Base-by-base conservation (phyloP, 2,797 vertebrate species). In the Huso huso region DNA sequence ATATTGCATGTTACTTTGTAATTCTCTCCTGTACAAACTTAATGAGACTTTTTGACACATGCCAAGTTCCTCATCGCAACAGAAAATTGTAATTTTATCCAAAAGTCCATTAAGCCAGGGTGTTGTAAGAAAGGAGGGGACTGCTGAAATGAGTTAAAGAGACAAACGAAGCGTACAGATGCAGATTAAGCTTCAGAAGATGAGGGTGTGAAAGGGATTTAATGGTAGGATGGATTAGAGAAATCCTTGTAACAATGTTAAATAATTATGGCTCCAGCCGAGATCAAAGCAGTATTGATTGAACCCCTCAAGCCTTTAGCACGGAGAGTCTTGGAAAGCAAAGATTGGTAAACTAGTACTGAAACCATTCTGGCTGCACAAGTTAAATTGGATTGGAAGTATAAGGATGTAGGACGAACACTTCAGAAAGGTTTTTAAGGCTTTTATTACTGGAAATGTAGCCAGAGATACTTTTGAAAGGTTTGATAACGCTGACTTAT, bases 231-330 rank as follows among this genome's bases (percentile, higher is more conserved):
- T 97, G 94, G 96, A 98, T 99, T 99, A 99, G 95, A 97, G 94
- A 98, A 97, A 97, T 97, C 96, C 95, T 94, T 97, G 93, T 98
- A 99, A 99, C 96, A 98, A 98, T 97, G 96, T 98, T 99, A 98
- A 98, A 98, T 99, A 98, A 98, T 98, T 98, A 98, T 92, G 93
- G 93, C 96, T 97, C 95, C 95, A 97, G 91, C 93, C 75, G 91
- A 99, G 95, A 99, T 99, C 96, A 99, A 99, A 98, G 95, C 89
- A 65, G 83, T 88, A 92, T 94, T 98, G 96, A 98, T 96, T 97
- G 95, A 98, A 98, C 90, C 86, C 95, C 95, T 96, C 93, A 90
- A 95, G 96, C 95, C 94, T 93, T 93, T 92, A 93, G 93, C 92
- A 92, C 76, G 66, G 88, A 89, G 88, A 93, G 88, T 95, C 92